phyloP scores from a whole-genome alignment of 2,888 invertebrate genomes.

The Octodonta nipae region DNA sequence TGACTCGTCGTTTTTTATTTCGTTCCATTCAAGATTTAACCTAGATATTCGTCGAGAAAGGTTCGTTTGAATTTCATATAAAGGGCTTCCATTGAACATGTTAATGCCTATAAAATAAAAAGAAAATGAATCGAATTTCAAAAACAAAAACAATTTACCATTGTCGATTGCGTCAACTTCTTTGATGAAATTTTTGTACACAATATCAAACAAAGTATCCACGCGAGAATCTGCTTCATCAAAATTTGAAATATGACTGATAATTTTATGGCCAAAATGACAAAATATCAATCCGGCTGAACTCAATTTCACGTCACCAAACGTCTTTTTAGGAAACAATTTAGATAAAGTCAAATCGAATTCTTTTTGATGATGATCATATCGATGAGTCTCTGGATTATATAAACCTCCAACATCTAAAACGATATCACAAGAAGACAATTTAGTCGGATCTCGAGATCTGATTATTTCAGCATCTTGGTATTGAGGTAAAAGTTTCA shows the following conservation, averaged over 20 bases:
- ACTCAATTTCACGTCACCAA: conserved; percentile 54
- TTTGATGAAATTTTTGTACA: conserved; percentile 79
- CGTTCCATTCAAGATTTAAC: conserved; percentile 79
- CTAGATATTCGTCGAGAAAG: conserved; percentile 60
- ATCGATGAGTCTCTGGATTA: conserved; percentile 60
- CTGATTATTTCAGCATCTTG: conserved; percentile 68
- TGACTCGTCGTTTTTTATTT: conserved; percentile 31
- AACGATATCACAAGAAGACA: conserved; percentile 79
- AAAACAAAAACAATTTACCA: too few species aligned
- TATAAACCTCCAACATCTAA: conserved; percentile 88
- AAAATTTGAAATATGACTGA: conserved; percentile 43
- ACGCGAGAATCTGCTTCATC: too few species aligned
- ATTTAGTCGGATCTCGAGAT: conserved; percentile 44
- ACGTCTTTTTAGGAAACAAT: too few species aligned
- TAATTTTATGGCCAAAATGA: conserved; percentile 73
- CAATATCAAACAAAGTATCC: conserved; percentile 44
- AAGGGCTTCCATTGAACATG: too few species aligned
- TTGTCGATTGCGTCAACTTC: conserved; percentile 97
- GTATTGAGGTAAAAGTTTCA: conserved; percentile 68
- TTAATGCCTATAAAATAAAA: too few species aligned
- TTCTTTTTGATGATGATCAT: conserved; percentile 87
- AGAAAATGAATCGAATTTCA: too few species aligned
- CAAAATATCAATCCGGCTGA: conserved; percentile 88
- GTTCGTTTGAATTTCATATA: conserved; percentile 64
- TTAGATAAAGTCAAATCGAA: conserved; percentile 41